Conservation (phyloP, 2,113 vertebrate genomes). For the Poeciliopsis prolifica region DNA sequence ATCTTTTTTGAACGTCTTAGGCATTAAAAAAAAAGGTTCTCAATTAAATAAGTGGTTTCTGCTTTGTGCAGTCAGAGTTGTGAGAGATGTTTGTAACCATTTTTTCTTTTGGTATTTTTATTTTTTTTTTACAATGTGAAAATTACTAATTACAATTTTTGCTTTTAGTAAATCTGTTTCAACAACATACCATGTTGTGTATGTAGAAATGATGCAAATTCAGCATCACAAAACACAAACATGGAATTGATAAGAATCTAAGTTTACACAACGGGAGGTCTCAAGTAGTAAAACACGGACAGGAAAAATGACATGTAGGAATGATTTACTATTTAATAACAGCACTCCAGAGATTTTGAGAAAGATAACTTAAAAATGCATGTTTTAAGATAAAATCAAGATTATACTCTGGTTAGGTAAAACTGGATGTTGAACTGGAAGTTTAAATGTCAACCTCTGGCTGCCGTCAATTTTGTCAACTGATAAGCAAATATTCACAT, state of each 20-base stretch:
- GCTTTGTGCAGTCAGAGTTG: not conserved
- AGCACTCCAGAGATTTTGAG: not conserved
- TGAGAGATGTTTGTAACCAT: not conserved
- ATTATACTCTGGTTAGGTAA: too few relatives aligned
- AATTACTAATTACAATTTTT: not conserved
- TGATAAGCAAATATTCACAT: too few relatives aligned
- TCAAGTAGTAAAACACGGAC: not conserved
- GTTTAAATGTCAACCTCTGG: too few relatives aligned
- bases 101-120: not conserved
- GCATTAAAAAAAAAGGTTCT: conserved; percentile 9
- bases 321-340: not conserved
- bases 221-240: too few relatives aligned
- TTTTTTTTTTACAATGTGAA: not conserved
- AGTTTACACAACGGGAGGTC: not conserved
- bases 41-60: not conserved
- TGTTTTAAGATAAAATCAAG: too few relatives aligned
- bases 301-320: not conserved
- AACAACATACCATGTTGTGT: not conserved
- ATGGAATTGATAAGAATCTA: too few relatives aligned
- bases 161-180: not conserved
- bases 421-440: too few relatives aligned
- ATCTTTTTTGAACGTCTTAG: conserved; percentile 19
- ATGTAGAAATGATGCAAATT: not conserved
- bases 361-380: not conserved
- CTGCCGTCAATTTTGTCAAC: too few relatives aligned